A percentile compares a stretch with the other conserved stretches of the same genome.
These are phyloP conservation scores for Hormaphis cornu DNA, from an alignment of 1,140 invertebrate species.

Conservation along the genomic window DNA sequence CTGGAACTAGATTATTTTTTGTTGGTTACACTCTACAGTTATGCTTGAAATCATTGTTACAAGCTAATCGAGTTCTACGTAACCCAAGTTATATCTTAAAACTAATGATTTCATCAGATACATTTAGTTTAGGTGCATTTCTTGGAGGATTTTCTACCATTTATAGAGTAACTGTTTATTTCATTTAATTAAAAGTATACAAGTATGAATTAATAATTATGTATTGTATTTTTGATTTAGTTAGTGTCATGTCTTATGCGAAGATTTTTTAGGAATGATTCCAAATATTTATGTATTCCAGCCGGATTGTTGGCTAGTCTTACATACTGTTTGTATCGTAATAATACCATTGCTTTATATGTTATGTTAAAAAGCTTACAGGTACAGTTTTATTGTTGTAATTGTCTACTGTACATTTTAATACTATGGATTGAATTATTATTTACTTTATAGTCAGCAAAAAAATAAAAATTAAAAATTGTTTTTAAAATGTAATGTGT, in stretches of 20 bases:
- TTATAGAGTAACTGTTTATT: slow-evolving; percentile 48
- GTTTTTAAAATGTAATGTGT: not conserved
- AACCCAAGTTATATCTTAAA: slow-evolving; percentile 46
- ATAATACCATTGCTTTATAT: slow-evolving; percentile 58
- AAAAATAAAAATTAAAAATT: not conserved
- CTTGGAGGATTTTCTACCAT: slow-evolving; percentile 54
- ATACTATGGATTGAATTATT: not conserved
- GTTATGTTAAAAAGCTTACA: slow-evolving; percentile 63
- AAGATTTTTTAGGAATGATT: slow-evolving; percentile 48
- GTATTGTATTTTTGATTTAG: slow-evolving; percentile 43
- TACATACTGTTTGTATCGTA: slow-evolving; percentile 54
- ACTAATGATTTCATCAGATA: slow-evolving; percentile 48
- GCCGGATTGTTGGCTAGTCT: slow-evolving; percentile 55
- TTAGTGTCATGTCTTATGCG: slow-evolving; percentile 51
- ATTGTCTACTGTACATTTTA: not conserved
- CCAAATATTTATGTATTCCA: slow-evolving; percentile 51
- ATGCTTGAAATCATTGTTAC: slow-evolving; percentile 48
- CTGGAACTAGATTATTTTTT: slow-evolving; percentile 49
- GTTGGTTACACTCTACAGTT: slow-evolving; percentile 52
- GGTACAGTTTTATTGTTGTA: slow-evolving; percentile 42
- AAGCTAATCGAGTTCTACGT: slow-evolving; percentile 45
- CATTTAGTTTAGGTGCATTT: slow-evolving; percentile 52
- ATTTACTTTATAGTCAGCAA: not conserved
- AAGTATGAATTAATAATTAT: slow-evolving; percentile 23
- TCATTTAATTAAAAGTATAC: slow-evolving; percentile 13